A percentile compares a stretch with the other conserved stretches of the same genome.
phyloP scores from a whole-genome alignment of 2,888 invertebrate species.

The Drosophila merina region DNA sequence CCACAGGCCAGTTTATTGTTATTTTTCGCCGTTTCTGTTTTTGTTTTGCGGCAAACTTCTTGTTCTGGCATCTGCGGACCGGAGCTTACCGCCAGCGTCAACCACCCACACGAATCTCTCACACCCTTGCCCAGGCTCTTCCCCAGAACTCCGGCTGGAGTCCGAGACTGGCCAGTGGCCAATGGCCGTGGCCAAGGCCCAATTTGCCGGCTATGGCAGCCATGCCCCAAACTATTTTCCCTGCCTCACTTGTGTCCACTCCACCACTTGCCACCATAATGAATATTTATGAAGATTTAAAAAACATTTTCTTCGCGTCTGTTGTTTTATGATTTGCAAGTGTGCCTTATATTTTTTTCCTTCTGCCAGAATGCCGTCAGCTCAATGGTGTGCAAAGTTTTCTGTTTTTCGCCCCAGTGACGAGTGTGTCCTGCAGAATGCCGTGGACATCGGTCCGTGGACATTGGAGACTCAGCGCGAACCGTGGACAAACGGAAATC shows the following conservation, averaged over 20 bases:
- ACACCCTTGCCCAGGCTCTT: not conserved
- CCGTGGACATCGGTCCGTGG: conserved; percentile 14
- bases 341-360: conserved; percentile 55
- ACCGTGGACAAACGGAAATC: conserved; percentile 16
- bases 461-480: conserved; percentile 6
- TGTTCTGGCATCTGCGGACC: conserved; percentile 71
- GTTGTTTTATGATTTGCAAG: conserved; percentile 83
- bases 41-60: conserved; percentile 58
- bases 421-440: conserved; percentile 20
- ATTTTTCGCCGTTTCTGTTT: conserved; percentile 47
- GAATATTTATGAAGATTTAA: conserved; percentile 83
- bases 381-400: conserved; percentile 78
- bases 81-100: conserved; percentile 51
- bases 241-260: conserved; percentile 40
- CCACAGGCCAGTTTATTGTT: conserved; percentile 49
- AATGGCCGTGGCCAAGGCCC: conserved; percentile 44
- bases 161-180: conserved; percentile 32
- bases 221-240: conserved; percentile 71
- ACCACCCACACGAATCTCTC: not conserved
- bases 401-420: conserved; percentile 44
- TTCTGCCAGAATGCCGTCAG: conserved; percentile 49
- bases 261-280: conserved; percentile 60
- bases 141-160: conserved; percentile 10
- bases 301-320: conserved; percentile 81
- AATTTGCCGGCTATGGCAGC: conserved; percentile 49